Conservation (phyloP, 2,888 invertebrate species). For the Onchidella celtica region DNA sequence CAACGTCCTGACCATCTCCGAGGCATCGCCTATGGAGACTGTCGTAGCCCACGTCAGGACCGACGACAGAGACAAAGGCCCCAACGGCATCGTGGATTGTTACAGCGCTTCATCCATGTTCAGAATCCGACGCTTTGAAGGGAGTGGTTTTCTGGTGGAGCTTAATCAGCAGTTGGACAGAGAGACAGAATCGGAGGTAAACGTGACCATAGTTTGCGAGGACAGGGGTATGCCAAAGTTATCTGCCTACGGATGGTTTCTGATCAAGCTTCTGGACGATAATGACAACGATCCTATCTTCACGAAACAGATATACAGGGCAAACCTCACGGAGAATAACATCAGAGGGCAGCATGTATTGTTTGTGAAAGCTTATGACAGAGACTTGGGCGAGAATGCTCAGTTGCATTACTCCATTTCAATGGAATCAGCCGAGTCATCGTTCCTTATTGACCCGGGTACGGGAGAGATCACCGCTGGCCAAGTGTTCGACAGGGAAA, state of each 20-base stretch:
- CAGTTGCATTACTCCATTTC: conserved; percentile 62
- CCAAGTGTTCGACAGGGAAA: conserved; percentile 67
- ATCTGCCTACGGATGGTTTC: conserved; percentile 61
- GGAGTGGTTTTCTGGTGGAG: conserved; percentile 62
- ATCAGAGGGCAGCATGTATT: conserved; percentile 63
- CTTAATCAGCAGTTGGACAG: conserved; percentile 65
- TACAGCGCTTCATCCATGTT: conserved; percentile 52
- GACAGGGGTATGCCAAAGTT: conserved; percentile 70
- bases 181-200: conserved; percentile 64
- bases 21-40: conserved; percentile 60
- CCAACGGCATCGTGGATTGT: conserved; percentile 66
- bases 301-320: conserved; percentile 60
- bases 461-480: conserved; percentile 67
- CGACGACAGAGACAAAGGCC: conserved; percentile 65
- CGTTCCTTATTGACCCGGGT: conserved; percentile 63
- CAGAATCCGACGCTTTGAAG: conserved; percentile 53
- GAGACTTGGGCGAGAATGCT: conserved; percentile 66
- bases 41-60: conserved; percentile 70
- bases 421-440: conserved; percentile 52
- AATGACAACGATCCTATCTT: conserved; percentile 76
- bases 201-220: conserved; percentile 68
- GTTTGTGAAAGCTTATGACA: conserved; percentile 68
- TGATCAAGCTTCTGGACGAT: conserved; percentile 68
- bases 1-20: conserved; percentile 57
- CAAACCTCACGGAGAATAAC: conserved; percentile 72